Evolutionary conservation across 2,888 invertebrate species (phyloP).

Genomic region (Odontomyia ornata): DNA sequence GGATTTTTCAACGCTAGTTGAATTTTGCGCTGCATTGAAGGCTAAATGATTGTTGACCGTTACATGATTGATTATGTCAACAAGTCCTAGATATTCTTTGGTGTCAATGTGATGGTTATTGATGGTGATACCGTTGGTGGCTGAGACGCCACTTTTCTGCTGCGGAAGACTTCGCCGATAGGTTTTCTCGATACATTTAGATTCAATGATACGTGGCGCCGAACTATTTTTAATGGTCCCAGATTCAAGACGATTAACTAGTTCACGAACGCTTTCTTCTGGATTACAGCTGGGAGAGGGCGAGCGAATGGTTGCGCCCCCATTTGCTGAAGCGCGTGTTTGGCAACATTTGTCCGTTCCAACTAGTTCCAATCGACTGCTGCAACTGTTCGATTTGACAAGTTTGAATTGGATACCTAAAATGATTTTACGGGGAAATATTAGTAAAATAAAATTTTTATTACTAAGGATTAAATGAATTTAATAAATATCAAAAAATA

Average conservation of each 20-base stretch:
- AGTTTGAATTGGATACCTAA: slow-evolving; percentile 81
- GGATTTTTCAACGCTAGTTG: slow-evolving; percentile 36
- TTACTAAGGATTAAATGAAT: too few species aligned
- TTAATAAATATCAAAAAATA: too few species aligned
- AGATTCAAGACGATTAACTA: slow-evolving; percentile 62
- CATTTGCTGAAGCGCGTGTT: slow-evolving; percentile 42
- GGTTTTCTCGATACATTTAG: slow-evolving; percentile 55
- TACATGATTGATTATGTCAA: slow-evolving; percentile 56
- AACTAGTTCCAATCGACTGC: slow-evolving; percentile 81
- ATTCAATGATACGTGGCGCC: slow-evolving; percentile 55
- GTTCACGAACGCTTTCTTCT: slow-evolving; percentile 61
- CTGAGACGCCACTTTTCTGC: slow-evolving; percentile 1
- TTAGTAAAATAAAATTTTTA: neutral
- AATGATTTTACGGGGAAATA: slow-evolving; percentile 54
- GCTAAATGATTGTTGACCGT: slow-evolving; percentile 65
- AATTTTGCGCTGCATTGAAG: slow-evolving; percentile 51
- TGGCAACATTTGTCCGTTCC: slow-evolving; percentile 69
- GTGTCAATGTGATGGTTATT: slow-evolving; percentile 64
- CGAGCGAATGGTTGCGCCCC: slow-evolving; percentile 38
- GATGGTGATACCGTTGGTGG: slow-evolving; percentile 59
- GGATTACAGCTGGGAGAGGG: slow-evolving; percentile 47
- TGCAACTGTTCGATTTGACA: slow-evolving; percentile 87
- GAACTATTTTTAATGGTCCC: slow-evolving; percentile 52
- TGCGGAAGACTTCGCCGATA: slow-evolving; percentile 29
- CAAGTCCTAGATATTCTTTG: slow-evolving; percentile 56